Base-by-base conservation (phyloP, 2,888 invertebrate species). In the Melieria omissa region DNA sequence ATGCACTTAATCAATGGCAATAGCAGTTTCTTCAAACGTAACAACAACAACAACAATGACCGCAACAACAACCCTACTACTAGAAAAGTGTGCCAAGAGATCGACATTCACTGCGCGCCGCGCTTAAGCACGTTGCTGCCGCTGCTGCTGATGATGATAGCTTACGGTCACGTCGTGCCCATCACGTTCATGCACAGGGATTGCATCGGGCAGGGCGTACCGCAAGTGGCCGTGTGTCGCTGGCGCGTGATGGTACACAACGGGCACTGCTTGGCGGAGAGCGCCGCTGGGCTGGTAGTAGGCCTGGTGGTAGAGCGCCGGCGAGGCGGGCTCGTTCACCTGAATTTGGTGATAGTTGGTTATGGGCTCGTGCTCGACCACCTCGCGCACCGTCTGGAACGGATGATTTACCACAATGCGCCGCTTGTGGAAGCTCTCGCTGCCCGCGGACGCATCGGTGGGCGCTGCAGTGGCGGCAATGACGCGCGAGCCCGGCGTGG, bases 351-450 rank as follows among this genome's bases (percentile, higher is more conserved):
- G 89, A 76, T 89, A 86, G 78, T 90, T 90, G 55, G 90, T 90
- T 57, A 89, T 88, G 47, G 90, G 90, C 80, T 90, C 89, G 61
- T 89, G 88, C 60, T 90, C 89, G 74, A 90, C 89, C 44, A 89
- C 87, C 80, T 90, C 89, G 78, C 90, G 89, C 16, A 90, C 86
- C 3, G 90, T 91, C 82, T 90, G 90, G 75, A 90, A 89, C 14
- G 90, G 90, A 72, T 90, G 88, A 76, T 89, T 89, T 57, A 91
- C 88, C n/a, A 90, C 90, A 74, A 90, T 89, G 74, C 90, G 88
- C 49, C 90, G 87, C 49, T 90, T 90, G 75, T 90, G 89, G 65
- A 90, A 88, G 70, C 88, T 89, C 82, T 90, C 90, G 65, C 88
- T 89, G 61, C 88, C 85, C 64, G 89, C 87, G 41, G 88, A 85